Evolutionary conservation across 2,797 vertebrate genomes (phyloP), one percentile per base, ranked within the genome.

Genomic region (Chiroxiphia lanceolata): DNA sequence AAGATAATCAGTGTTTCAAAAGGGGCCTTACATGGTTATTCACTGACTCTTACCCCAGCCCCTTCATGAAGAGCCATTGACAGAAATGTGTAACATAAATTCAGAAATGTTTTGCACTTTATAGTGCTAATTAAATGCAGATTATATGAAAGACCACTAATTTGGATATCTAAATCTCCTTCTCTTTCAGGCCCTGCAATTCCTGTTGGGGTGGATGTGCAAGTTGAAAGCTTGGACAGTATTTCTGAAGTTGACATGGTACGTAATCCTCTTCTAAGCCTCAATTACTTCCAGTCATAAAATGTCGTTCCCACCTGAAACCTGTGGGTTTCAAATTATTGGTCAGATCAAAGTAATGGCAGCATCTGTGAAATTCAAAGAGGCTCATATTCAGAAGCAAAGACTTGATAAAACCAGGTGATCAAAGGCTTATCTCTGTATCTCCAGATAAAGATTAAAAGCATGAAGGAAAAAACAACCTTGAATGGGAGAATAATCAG

Each of bases 231-330:
- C 77, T 97, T 99, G 97, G 99, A 99, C 97, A 99, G 99, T 95
- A 99, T 99, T 98, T 99, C 99, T 34, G 99, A 99, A 96, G 99
- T 99, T 63, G 99, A 99, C 98, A 99, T 99, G 99, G 99, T 99
- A 97, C 0, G 98, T 94, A 65, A 77, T 6, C 27, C 51, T 70
- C 33, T 70, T 44, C 50, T 70, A 34, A 65, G 57, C 27, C n/a
- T 92, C 74, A 25, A 12, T 77, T 96, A 51, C 36, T 86, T 40
- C 36, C 33, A 40, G 36, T 14, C 17, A 34, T 40, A 23, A 60
- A 38, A 81, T 27, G 3, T 44, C 14, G 7, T 5, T 86, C 31
- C 22, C 18, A 16, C 21, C 34, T 72, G 54, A 82, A 95, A 48
- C 26, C 60, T 40, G 4, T 76, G 38, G 20, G 10, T 54, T 78